These are phyloP conservation scores for Reticulitermes speratus DNA, from an alignment of 1,140 invertebrate genomes.

Conservation along the genomic window DNA sequence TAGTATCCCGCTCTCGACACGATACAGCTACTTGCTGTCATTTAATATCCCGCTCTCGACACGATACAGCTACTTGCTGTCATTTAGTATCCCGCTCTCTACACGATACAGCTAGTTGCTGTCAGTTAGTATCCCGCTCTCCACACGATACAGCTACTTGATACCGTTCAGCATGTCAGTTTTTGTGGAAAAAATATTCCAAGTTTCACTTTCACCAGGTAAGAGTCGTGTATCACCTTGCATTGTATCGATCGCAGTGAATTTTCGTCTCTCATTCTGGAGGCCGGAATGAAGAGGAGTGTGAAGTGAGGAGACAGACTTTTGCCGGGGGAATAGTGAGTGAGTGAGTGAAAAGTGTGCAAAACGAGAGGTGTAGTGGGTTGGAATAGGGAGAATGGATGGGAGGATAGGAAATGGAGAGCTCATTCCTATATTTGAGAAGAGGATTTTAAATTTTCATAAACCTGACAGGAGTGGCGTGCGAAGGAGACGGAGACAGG, in stretches of 20 bases:
- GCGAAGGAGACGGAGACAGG: background rate
- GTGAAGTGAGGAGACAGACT: background rate
- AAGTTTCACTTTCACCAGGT: no score
- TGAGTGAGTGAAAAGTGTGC: background rate
- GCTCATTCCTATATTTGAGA: conserved; percentile 10
- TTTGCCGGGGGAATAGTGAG: background rate
- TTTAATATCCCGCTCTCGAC: no score
- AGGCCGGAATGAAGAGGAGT: background rate
- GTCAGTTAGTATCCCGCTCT: no score
- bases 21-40: no score
- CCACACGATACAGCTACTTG: no score
- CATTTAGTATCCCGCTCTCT: no score
- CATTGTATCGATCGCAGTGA: background rate
- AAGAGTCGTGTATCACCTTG: background rate
- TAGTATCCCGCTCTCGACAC: no score
- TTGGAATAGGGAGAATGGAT: background rate
- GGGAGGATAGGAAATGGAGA: conserved; percentile 21
- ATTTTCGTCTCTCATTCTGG: background rate
- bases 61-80: no score
- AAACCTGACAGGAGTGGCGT: conserved; percentile 27
- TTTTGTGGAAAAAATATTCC: no score
- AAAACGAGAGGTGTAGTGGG: background rate
- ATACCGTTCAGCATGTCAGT: no score
- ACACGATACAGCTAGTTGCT: no score
- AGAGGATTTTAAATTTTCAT: conserved; percentile 31